Evolutionary conservation across 2,113 vertebrate species (phyloP), one percentile per base, ranked within the genome.

Genomic region (Rhinopomastus cyanomelas): DNA sequence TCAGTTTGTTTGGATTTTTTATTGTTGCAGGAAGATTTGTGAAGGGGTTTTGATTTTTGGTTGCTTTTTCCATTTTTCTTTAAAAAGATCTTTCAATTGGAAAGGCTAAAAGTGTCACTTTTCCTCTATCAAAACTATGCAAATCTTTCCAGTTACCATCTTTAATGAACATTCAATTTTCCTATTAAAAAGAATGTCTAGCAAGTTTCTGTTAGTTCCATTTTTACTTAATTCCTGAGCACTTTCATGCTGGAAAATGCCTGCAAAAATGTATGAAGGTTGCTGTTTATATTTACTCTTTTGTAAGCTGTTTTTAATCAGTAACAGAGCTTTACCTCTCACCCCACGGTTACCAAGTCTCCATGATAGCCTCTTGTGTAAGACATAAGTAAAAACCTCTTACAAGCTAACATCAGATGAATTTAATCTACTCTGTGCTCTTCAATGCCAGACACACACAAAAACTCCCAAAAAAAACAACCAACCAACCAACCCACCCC

Each of bases 261-360:
- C 37, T 81, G 48, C 34, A 83, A 81, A 81, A 56, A 57, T 12
- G 85, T 60, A 81, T 27, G 56, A 72, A 79, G 16, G 39, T 75
- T 83, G 52, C 16, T 81, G 53, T 4, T 76, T 87, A 74, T 79
- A 80, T 89, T 77, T 68, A 52, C 66, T 68, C 42, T 71, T 76
- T 90, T 72, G 66, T 4, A 86, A 71, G 37, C 61, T 87, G 66
- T 44, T 91, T 89, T 94, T 95, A 95, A 96, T 95, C 59, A 94
- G 77, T 94, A 95, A 95, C 90, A 87, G 55, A 25, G n/a, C 64
- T 95, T 95, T 88, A 93, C 84, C 86, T 96, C 89, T 96, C 68
- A 94, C 89, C 88, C 69, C 62, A 48, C 11, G 53, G 85, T 92
- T 95, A 95, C 65, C 49, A 85, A 66, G 85, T 83, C 94, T 80